Evolutionary conservation across 2,113 vertebrate genomes (phyloP).

Genomic region (Naja naja): DNA sequence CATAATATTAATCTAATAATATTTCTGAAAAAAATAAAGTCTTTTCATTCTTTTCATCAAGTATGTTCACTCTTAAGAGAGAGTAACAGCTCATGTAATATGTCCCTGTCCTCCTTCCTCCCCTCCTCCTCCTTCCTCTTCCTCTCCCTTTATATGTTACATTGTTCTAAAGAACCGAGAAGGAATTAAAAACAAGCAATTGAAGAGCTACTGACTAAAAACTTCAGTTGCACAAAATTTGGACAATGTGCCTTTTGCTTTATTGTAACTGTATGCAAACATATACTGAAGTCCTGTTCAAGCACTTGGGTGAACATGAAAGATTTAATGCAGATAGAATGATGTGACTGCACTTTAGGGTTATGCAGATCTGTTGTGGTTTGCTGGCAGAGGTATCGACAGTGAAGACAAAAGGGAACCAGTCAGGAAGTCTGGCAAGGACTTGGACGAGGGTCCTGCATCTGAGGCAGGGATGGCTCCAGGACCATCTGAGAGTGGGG

Average conservation of each 20-base stretch:
- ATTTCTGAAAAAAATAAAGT: not conserved
- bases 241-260: not conserved
- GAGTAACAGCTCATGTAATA: not conserved
- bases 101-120: too few species aligned
- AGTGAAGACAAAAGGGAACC: too few species aligned
- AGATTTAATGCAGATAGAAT: not conserved
- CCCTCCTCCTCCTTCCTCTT: too few species aligned
- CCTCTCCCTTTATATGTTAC: not conserved
- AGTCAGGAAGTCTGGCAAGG: too few species aligned
- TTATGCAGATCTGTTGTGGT: not conserved
- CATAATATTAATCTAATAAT: conserved; percentile 10
- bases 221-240: not conserved
- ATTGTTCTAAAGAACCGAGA: not conserved
- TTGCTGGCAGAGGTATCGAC: too few species aligned
- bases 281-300: not conserved
- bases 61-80: not conserved
- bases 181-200: conserved; percentile 4
- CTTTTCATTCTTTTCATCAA: not conserved
- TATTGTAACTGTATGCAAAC: not conserved
- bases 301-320: not conserved
- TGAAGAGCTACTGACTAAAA: conserved; percentile 10
- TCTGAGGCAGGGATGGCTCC: too few species aligned
- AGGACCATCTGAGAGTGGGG: too few species aligned
- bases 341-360: not conserved
- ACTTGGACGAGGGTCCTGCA: too few species aligned